Base-by-base conservation (phyloP, 2,888 invertebrate species). In the Rhodophaea formosa region DNA sequence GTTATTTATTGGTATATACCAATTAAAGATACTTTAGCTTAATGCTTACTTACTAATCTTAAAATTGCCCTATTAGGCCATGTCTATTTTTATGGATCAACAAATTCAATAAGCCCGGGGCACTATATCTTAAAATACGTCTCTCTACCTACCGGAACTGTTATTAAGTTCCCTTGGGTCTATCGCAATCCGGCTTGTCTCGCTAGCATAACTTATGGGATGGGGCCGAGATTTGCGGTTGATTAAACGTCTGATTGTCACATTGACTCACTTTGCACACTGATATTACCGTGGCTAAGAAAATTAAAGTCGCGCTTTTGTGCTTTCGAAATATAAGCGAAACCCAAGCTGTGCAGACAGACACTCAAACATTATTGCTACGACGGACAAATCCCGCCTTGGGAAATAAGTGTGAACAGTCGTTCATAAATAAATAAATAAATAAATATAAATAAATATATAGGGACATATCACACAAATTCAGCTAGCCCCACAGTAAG, bases 111-210 rank as follows among this genome's bases (percentile, higher is more conserved):
- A 3, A 23, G 2, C 23, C 23, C 23, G 5, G 23, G 23, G 23
- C 23, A 23, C 23, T 23, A 23, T 23, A 23, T 23, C 23, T 2
- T 23, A 23, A 23, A 23, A 23, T 23, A 23, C 5, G 23, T 23
- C 23, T 23, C 2, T 23, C 77, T 74, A 70, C 70, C 69, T 29
- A 62, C 67, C 70, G 72, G 74, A 73, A 75, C 68, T 72, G 63
- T 74, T 72, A 3, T 23, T 5, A 2, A 23, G 23, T 23, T 12
- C 2, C 39, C 39, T 39, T 10, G 12, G 35, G 10, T 12, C 35
- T 35, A 35, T n/a, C 44, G 16, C 44, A 44, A 16, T 17, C 16
- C 44, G 46, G 17, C 17, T 17, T 10, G 29, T 23, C 46, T 46
- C 12, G 12, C 17, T 23, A 23, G 12, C 46, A 46, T 17, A 23